Evolutionary conservation across 2,113 vertebrate species (phyloP).

Genomic region (Salvator merianae): DNA sequence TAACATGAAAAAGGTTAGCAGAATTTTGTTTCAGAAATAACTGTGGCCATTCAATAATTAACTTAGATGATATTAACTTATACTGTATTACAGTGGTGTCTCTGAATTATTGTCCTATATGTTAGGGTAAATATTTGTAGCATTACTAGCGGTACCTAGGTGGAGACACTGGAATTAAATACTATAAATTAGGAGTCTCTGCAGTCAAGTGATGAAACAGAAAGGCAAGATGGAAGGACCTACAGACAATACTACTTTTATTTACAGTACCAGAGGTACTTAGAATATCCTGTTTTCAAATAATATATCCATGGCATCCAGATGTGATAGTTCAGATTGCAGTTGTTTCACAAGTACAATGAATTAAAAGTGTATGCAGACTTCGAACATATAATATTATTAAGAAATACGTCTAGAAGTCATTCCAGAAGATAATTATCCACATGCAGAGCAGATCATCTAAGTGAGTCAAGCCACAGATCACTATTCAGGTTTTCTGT

Average conservation of each 20-base stretch:
- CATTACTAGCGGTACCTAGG: neutral
- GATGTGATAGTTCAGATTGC: neutral
- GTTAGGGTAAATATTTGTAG: neutral
- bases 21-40: neutral
- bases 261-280: neutral
- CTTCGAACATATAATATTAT: neutral
- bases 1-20: slow-evolving; percentile 93
- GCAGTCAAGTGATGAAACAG: neutral
- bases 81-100: neutral
- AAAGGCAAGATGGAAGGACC: neutral
- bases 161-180: neutral
- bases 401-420: too few relatives aligned
- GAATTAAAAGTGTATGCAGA: neutral
- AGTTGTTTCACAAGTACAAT: neutral
- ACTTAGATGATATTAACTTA: neutral
- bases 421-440: neutral
- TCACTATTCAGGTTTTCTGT: neutral
- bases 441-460: neutral
- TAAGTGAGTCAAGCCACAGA: neutral
- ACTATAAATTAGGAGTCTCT: neutral
- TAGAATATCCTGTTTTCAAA: neutral
- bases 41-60: neutral
- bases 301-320: neutral
- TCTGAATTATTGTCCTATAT: neutral
- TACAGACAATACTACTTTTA: neutral